phyloP scores from a whole-genome alignment of 2,888 invertebrate species.

The Myopa testacea region DNA sequence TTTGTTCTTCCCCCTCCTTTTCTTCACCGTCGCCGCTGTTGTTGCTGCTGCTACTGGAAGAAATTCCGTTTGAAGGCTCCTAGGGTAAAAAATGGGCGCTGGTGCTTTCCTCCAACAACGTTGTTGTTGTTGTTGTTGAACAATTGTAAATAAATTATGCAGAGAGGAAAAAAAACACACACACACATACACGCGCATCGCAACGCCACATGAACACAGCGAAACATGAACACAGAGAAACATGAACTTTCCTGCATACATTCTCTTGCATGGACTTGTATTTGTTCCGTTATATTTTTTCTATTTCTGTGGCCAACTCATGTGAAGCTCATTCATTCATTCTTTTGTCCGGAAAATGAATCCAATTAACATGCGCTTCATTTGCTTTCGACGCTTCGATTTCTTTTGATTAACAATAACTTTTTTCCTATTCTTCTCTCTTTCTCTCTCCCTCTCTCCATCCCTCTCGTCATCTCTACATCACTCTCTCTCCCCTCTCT shows the following conservation, averaged over 20 bases:
- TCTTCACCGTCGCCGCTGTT: background rate
- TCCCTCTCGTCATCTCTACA: background rate
- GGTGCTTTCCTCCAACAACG: constrained; percentile 15
- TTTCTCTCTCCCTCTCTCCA: background rate
- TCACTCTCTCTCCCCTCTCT: background rate
- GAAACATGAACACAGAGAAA: no score
- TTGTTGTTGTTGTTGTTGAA: background rate
- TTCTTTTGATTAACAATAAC: constrained; percentile 18
- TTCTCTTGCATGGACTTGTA: background rate
- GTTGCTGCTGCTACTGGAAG: constrained; percentile 16
- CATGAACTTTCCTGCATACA: no score
- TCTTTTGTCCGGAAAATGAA: constrained; percentile 39
- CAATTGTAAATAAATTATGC: background rate
- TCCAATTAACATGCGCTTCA: constrained; percentile 46
- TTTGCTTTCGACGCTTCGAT: constrained; percentile 37
- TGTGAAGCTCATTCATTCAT: background rate
- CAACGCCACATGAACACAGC: no score
- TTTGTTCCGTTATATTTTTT: no score
- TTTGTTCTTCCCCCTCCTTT: background rate
- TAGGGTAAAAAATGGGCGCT: constrained; percentile 12
- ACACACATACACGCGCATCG: background rate
- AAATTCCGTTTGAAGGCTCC: constrained; percentile 4
- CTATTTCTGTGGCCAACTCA: no score
- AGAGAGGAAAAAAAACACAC: background rate
- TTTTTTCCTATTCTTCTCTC: background rate